phyloP scores from a whole-genome alignment of 2,888 invertebrate genomes.

The Drosophila multiciliata region DNA sequence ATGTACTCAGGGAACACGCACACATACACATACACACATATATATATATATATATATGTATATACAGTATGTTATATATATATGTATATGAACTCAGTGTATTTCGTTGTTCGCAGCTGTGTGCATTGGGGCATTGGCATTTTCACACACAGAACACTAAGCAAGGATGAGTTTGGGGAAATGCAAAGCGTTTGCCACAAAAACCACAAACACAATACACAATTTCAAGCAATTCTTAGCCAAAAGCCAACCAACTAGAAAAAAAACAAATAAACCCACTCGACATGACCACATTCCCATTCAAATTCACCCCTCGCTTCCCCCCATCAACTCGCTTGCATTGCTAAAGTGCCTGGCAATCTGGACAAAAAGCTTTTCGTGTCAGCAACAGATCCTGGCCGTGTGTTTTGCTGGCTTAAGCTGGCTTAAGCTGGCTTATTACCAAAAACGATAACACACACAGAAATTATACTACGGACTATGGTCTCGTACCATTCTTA shows the following conservation, averaged over 20 bases:
- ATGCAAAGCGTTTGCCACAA: conserved; percentile 51
- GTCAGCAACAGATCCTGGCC: conserved; percentile 63
- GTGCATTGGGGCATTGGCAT: conserved; percentile 64
- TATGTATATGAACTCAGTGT: not conserved
- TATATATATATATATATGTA: not conserved
- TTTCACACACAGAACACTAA: conserved; percentile 22
- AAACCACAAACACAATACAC: conserved; percentile 42
- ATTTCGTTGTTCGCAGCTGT: conserved; percentile 12
- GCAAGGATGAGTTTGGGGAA: conserved; percentile 45
- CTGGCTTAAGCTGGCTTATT: conserved; percentile 58
- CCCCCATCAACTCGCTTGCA: not conserved
- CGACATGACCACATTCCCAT: not conserved
- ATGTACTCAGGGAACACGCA: not conserved
- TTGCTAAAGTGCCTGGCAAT: conserved; percentile 50
- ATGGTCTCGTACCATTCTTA: not conserved
- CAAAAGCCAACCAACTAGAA: conserved; percentile 11
- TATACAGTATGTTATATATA: not conserved
- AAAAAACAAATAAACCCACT: not conserved
- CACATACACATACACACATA: not conserved
- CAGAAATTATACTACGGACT: conserved; percentile 5
- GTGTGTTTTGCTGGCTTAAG: conserved; percentile 58
- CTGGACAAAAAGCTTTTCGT: conserved; percentile 65
- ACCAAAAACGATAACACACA: conserved; percentile 52
- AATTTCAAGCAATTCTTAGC: conserved; percentile 15
- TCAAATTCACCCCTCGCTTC: not conserved